Evolutionary conservation across 1,140 invertebrate species (phyloP), one percentile per base, ranked within the genome.

Genomic region (Eriosoma lanigerum): DNA sequence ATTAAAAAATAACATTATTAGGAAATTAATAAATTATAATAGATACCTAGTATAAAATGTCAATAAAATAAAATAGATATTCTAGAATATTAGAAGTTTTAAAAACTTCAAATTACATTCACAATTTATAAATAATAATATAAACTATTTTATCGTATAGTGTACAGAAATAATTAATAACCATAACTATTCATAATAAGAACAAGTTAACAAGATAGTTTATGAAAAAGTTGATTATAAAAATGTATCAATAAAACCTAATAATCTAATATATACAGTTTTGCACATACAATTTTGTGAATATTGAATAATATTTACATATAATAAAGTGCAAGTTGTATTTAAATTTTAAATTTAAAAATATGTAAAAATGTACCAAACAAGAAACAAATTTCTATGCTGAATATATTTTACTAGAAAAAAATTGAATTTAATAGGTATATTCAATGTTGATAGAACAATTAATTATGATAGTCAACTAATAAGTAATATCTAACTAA

Each of bases 221-320:
- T 58, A 58, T 12, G 1, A 21, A 38, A 26, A 66, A 66, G 3
- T 44, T 19, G n/a, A 15, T 62, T 19, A 60, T 12, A 38, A n/a
- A 21, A 66, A 26, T 58, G 15, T 60, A 19, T 17, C 1, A 12
- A 26, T 3, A 46, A 21, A 38, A 44, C 32, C 32, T 38, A 38
- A 38, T 38, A 15, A 21, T 66, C n/a, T 46, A 44, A 66, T 46
- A 66, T 9, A 13, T 24, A 46, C 21, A 66, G 8, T 38, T 38
- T 38, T 38, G n/a, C n/a, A 38, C 9, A 12, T n/a, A 66, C 38
- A 66, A 66, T 66, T 1, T 6, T 15, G 10, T 44, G 38, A 13
- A 24, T 66, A 66, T 66, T 66, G 29, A 64, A 64, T 46, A 66
- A 66, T 66, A 66, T 24, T 46, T 44, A 24, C n/a, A 66, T 44